Evolutionary conservation across 2,113 vertebrate genomes (phyloP).

Genomic region (Asarcornis scutulata): DNA sequence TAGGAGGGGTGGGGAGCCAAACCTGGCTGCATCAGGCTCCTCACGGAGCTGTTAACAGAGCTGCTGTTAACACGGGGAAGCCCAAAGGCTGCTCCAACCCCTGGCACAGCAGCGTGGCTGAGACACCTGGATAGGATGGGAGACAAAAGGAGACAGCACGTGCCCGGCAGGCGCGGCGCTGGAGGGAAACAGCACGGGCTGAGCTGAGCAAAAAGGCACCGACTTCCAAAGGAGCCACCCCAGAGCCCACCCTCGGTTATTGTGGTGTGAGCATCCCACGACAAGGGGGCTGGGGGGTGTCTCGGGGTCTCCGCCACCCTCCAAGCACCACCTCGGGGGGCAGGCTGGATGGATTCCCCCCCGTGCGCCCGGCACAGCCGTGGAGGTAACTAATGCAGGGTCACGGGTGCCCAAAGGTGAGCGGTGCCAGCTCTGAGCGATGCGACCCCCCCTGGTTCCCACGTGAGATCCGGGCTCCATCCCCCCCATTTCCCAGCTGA

Average conservation of each 20-base stretch:
- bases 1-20: not conserved
- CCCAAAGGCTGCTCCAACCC: not conserved
- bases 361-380: accelerated
- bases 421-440: not conserved
- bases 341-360: not conserved
- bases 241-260: accelerated
- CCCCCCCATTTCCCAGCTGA: conserved; percentile 10
- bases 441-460: not conserved
- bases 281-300: not conserved
- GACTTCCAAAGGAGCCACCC: not conserved
- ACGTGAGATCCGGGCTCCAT: not conserved
- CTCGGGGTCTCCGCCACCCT: not conserved
- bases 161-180: not conserved
- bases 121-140: not conserved
- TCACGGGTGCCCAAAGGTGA: not conserved
- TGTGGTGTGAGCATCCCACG: accelerated
- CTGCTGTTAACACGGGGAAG: not conserved
- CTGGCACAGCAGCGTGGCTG: accelerated
- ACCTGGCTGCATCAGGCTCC: not conserved
- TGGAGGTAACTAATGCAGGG: not conserved
- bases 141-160: not conserved
- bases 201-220: not conserved
- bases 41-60: not conserved
- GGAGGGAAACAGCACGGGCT: accelerated
- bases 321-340: not conserved